Conservation (phyloP, 1,140 invertebrate genomes). For the Brachionus manjavacas region DNA sequence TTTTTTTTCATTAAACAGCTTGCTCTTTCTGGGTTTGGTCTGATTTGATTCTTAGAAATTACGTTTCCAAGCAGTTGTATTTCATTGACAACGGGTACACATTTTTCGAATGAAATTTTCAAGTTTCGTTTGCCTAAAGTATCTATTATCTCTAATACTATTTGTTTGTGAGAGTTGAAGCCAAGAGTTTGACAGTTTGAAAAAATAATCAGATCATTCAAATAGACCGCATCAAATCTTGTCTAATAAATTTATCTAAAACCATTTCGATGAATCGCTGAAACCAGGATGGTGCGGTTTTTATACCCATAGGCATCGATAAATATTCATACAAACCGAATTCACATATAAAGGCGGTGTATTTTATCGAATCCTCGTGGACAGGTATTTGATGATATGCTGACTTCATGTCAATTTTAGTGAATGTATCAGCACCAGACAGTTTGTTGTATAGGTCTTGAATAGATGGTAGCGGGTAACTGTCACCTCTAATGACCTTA, state of each 20-base stretch:
- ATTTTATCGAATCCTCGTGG: background rate
- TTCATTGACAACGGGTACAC: background rate
- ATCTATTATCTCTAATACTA: background rate
- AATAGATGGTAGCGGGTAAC: background rate
- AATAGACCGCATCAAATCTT: background rate
- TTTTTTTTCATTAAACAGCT: background rate
- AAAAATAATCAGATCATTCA: background rate
- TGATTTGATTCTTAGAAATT: slow-evolving; percentile 7
- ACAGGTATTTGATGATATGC: background rate
- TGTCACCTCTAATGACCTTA: background rate
- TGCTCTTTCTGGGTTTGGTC: background rate
- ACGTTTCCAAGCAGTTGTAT: background rate
- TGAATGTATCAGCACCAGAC: background rate
- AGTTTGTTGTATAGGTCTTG: background rate
- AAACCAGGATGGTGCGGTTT: slow-evolving; percentile 37
- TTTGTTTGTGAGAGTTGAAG: background rate
- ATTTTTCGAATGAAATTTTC: slow-evolving; percentile 18
- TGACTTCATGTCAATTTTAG: background rate
- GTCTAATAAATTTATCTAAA: background rate
- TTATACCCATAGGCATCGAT: slow-evolving; percentile 40
- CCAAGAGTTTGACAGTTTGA: background rate
- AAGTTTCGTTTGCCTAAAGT: background rate
- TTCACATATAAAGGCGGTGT: background rate
- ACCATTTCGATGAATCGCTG: slow-evolving; percentile 41
- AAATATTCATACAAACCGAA: slow-evolving; percentile 43